Evolutionary conservation across 2,797 vertebrate genomes (phyloP).

Genomic region (Hozukius guyotensis): DNA sequence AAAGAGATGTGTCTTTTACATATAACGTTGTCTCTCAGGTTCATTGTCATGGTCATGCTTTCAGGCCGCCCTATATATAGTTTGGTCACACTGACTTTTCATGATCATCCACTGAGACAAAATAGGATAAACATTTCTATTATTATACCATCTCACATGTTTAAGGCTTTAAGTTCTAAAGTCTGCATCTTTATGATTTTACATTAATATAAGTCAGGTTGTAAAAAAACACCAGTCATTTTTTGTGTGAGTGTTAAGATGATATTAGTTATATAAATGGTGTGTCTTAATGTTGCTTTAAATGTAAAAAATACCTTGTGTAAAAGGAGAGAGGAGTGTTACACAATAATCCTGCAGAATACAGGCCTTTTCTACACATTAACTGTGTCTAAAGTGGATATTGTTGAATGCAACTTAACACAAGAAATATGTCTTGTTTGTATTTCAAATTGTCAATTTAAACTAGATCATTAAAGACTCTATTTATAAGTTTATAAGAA

Average conservation of each 20-base stretch:
- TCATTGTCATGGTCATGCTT: slow-evolving; percentile 30
- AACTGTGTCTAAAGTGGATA: not conserved
- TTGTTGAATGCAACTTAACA: not conserved
- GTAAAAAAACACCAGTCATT: not conserved
- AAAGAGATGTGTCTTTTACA: not conserved
- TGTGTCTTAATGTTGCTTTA: not conserved
- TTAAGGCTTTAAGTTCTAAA: not conserved
- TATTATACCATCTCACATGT: not conserved
- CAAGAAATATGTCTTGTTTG: not conserved
- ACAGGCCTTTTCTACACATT: not conserved
- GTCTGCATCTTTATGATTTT: not conserved
- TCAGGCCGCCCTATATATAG: not conserved
- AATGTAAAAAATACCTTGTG: not conserved
- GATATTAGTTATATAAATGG: not conserved
- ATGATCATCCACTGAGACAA: not conserved
- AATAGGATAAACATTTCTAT: not conserved
- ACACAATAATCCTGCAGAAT: not conserved
- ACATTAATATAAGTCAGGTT: not conserved
- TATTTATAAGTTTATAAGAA: not conserved
- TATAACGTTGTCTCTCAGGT: slow-evolving; percentile 6
- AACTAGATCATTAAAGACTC: not conserved
- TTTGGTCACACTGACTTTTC: not conserved
- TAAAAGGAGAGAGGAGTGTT: not conserved
- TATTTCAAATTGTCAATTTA: not conserved
- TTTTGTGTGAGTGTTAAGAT: not conserved